phyloP scores from a whole-genome alignment of 30 jellyfish, hydroid and myxozoan genomes.

The Clytia hemisphaerica region DNA sequence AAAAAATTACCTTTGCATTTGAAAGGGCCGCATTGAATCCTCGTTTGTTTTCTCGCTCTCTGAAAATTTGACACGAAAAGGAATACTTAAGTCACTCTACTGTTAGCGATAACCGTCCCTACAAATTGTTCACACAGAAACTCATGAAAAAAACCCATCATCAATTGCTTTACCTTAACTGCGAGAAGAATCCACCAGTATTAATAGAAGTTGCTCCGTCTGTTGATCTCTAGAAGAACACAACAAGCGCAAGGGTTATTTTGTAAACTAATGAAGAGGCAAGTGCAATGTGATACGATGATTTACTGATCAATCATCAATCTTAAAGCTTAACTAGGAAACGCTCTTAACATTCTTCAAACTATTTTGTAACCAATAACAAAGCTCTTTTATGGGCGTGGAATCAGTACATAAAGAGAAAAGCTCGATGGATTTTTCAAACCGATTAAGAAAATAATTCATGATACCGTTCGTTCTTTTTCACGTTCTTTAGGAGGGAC shows the following conservation, averaged over 20 bases:
- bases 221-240: neutral
- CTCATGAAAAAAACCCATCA: neutral
- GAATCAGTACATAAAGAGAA: too few relatives aligned
- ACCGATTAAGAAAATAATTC: neutral
- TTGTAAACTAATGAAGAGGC: neutral
- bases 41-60: conserved; percentile 75
- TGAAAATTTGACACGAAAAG: neutral
- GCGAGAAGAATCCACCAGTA: neutral
- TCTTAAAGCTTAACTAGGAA: too few relatives aligned
- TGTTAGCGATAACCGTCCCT: neutral
- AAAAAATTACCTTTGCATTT: conserved; percentile 55
- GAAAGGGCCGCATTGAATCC: conserved; percentile 69
- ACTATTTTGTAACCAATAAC: too few relatives aligned
- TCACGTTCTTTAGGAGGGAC: conserved; percentile 33
- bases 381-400: too few relatives aligned
- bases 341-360: too few relatives aligned
- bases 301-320: too few relatives aligned
- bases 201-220: conserved; percentile 1
- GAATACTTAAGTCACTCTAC: neutral
- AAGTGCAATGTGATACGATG: too few relatives aligned
- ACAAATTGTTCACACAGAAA: neutral
- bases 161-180: neutral
- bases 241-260: neutral
- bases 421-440: too few relatives aligned
- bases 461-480: neutral